phyloP scores from a whole-genome alignment of 1,140 invertebrate genomes.

The Bombus pascuorum region DNA sequence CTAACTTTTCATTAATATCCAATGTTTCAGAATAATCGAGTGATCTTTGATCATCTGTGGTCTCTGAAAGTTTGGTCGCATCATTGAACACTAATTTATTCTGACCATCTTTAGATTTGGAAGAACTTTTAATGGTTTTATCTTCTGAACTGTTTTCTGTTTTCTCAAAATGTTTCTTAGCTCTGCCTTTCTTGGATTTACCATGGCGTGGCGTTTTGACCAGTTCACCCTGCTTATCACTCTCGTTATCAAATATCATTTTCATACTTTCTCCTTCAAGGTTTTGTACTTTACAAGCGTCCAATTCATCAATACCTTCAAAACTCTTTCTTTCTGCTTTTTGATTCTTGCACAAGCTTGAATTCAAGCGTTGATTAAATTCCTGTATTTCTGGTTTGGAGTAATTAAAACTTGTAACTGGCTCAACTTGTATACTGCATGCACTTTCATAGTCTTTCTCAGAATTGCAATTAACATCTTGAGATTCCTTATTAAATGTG shows the following conservation, averaged over 20 bases:
- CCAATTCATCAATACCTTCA: neutral
- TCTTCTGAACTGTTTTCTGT: neutral
- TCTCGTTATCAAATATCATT: too few relatives aligned
- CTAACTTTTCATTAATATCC: neutral
- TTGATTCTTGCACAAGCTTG: too few relatives aligned
- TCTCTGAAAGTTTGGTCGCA: neutral
- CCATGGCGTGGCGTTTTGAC: neutral
- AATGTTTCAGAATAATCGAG: neutral
- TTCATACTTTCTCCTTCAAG: neutral
- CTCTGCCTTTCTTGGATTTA: neutral
- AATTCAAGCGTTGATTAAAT: neutral
- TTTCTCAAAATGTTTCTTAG: neutral
- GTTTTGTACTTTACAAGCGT: neutral
- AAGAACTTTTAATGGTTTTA: neutral
- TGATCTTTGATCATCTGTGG: neutral
- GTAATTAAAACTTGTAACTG: neutral
- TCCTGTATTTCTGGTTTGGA: neutral
- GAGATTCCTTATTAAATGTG: neutral
- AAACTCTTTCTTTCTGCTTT: neutral
- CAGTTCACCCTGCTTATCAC: neutral
- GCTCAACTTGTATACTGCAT: neutral
- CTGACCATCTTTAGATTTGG: conserved; percentile 1
- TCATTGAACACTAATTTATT: neutral
- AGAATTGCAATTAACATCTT: neutral
- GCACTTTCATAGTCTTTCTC: neutral